A percentile compares a stretch with the other conserved stretches of the same genome.
Evolutionary conservation across 2,888 invertebrate species (phyloP).

Genomic region (Meloe dianella): DNA sequence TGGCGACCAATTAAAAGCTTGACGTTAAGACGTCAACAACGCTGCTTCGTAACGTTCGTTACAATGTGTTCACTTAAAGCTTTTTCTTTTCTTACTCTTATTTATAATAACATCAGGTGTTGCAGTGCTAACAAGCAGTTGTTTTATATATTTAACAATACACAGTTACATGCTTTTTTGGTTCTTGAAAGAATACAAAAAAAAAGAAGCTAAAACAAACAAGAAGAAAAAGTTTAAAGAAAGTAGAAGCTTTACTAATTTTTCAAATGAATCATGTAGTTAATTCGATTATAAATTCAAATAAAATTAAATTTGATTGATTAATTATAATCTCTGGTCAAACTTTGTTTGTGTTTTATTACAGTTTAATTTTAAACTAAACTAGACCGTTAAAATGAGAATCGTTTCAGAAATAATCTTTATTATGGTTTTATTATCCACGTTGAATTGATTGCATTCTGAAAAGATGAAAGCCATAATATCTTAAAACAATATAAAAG

Average conservation of each 20-base stretch:
- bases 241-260: too few species aligned
- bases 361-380: not conserved
- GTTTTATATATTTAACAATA: not conserved
- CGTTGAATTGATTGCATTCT: too few species aligned
- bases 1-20: conserved; percentile 37
- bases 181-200: not conserved
- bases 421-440: too few species aligned
- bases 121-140: not conserved
- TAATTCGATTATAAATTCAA: not conserved
- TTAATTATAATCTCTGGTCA: not conserved
- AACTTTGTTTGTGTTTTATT: not conserved
- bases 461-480: too few species aligned
- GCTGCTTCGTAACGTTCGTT: not conserved
- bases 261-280: not conserved
- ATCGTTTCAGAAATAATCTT: too few species aligned
- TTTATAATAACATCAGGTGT: not conserved
- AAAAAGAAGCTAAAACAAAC: not conserved
- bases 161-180: not conserved
- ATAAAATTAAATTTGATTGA: not conserved
- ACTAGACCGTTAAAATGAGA: not conserved
- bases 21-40: conserved; percentile 36
- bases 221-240: too few species aligned
- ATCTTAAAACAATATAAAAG: too few species aligned
- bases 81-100: not conserved
- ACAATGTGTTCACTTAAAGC: not conserved